These are phyloP conservation scores for Halcyon senegalensis DNA, from an alignment of 2,113 vertebrate genomes.

Conservation along the genomic window DNA sequence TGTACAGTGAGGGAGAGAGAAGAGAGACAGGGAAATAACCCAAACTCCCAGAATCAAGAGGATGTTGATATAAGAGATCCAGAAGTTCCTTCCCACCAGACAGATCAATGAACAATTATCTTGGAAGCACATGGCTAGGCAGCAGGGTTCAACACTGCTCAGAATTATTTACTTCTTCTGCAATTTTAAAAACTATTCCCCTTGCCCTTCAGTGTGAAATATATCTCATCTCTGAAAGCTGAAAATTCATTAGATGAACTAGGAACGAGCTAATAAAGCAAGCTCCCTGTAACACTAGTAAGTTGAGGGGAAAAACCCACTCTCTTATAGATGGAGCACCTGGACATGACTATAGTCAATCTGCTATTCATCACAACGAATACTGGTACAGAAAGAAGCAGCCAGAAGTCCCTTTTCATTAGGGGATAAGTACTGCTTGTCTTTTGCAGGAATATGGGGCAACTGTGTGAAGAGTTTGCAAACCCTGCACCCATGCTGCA, in stretches of 20 bases:
- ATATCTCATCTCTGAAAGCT: background rate
- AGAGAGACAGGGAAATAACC: background rate
- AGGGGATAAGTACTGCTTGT: background rate
- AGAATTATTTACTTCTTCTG: conserved; percentile 41
- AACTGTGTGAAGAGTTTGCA: background rate
- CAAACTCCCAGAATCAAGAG: conserved; percentile 14
- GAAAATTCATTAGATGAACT: conserved; percentile 43
- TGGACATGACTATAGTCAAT: background rate
- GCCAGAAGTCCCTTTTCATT: background rate
- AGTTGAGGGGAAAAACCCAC: background rate
- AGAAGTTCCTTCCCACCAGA: conserved; percentile 20
- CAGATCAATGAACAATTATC: conserved; percentile 60
- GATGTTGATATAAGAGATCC: background rate
- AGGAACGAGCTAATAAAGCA: conserved; percentile 23
- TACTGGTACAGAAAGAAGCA: background rate
- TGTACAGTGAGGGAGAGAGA: background rate
- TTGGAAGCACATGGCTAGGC: conserved; percentile 20
- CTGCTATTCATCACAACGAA: background rate
- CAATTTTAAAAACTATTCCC: conserved; percentile 40
- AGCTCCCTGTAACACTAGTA: background rate
- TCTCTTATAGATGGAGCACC: background rate
- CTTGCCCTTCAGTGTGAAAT: conserved; percentile 24
- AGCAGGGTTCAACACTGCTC: conserved; percentile 30
- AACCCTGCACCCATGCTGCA: background rate
- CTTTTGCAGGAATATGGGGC: background rate